Evolutionary conservation across 53 echinoderm and acorn worm genomes (phyloP), one percentile per base, ranked within the genome.

Genomic region (Echinometra lucunter): DNA sequence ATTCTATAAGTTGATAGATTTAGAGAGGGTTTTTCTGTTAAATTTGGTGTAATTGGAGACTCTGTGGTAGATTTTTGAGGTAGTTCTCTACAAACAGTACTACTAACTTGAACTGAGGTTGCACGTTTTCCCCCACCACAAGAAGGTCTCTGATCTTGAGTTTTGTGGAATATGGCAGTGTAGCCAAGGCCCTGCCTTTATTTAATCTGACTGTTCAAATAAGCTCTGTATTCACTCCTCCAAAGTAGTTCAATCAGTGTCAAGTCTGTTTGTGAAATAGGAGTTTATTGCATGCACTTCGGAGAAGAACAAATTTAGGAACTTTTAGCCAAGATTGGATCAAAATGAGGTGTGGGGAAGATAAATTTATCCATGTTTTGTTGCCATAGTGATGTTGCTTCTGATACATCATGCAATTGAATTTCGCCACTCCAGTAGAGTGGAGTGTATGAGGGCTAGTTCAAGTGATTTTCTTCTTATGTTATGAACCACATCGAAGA

Each of bases 131-230:
- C 49, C 85, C 49, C 85, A 28, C 12, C 49, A 19, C 40, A 34
- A 32, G 69, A 0, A 19, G 4, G 21, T 44, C 44, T 25, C 18
- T 42, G 44, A 42, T 81, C 19, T 13, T 38, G 49, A 85, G 27
- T 85, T 85, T 85, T 12, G 28, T 85, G 9, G 49, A 85, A 85
- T 37, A 53, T 85, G 85, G 49, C 85, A 25, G n/a, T 85, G 28
- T 17, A 13, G 78, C 7, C 78, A 85, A 85, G 44, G 45, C 85
- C 85, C 16, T 28, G 49, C 85, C 85, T 85, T 85, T 85, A 85
- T 85, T 85, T 85, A 30, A 49, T 49, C 47, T 47, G n/a, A 53
- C n/a, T 85, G 85, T 85, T 85, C 85, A 85, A 85, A 85, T 49
- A 85, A 85, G 53, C 85, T 49, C n/a, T 85, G 47, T 49, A 49